Evolutionary conservation across 2,797 vertebrate genomes (phyloP), one percentile per base, ranked within the genome.

Genomic region (Dromococcyx pavoninus): DNA sequence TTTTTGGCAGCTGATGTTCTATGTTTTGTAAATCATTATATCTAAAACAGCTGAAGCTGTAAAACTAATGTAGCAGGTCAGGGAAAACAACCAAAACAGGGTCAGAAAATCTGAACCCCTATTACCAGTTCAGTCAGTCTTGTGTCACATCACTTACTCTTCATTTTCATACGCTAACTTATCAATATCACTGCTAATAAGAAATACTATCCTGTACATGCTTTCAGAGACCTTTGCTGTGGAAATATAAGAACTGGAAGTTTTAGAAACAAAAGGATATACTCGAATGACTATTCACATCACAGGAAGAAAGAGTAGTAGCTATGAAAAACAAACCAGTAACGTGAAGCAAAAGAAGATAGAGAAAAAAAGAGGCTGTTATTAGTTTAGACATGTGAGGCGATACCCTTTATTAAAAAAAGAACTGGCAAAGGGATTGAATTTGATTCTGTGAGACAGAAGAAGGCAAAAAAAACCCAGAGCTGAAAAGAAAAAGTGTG

Each of bases 51-150:
- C 67, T 53, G 22, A 77, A 95, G 62, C 66, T 54, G 17, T 90
- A 92, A 90, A 81, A 86, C 48, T 88, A 81, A 86, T 60, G 28
- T 18, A 86, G 56, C 32, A 73, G 58, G 64, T 87, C 94, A 91
- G 61, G 66, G 56, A 89, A 89, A 87, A 86, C 16, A 77, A 86
- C 11, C 30, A 66, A 71, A 88, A 21, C 12, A 50, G 37, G 73
- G 65, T 74, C 60, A 94, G 35, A 62, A 66, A 46, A 33, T 53
- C 14, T 72, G 77, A 84, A 75, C 74, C 9, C 23, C 1, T 37
- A 48, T 81, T 58, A 90, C n/a, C 43, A 17, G 50, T 46, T 78
- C 64, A 84, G 66, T 61, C 79, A 78, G 16, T 82, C 44, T 82
- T 35, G 32, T 56, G 82, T 81, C 72, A 69, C 66, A 65, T 54